Base-by-base conservation (phyloP, 1,140 invertebrate species). In the Limonius californicus region DNA sequence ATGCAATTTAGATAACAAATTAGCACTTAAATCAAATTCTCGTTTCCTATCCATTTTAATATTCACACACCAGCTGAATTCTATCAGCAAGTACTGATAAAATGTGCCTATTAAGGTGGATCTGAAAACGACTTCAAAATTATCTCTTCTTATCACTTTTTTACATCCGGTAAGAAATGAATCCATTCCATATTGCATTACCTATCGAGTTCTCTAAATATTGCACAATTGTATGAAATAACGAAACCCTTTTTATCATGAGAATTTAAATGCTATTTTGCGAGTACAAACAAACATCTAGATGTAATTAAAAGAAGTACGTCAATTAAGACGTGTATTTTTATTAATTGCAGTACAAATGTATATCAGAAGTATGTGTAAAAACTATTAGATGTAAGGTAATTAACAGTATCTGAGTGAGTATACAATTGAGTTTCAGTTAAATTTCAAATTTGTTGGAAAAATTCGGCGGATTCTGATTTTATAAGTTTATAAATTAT, bases 271-370 rank as follows among this genome's bases (percentile, higher is more conserved):
- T 71, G 69, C 60, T 68, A 65, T 65, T 70, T 68, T 69, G 68
- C 61, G 67, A 47, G 27, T 61, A 63, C 54, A 61, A 32, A 66
- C 32, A 65, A 32, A 66, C 32, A 65, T 68, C 60, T 50, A 64
- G 63, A 67, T 65, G 58, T 64, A 64, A 68, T 65, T 64, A 47
- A 68, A 30, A 20, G 11, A 55, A 63, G 35, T 68, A 60, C 70
- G 70, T 73, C 72, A 69, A 69, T 67, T 65, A 68, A 45, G 70
- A 67, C 70, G 71, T 70, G 68, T 75, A 75, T 74, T 75, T 75
- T 75, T 75, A 70, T 74, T 75, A 75, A 71, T 70, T 62, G 65
- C 66, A 75, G 73, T 75, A 75, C 73, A 75, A 75, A 75, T 69
- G 64, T 74, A 67, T 74, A 73, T 74, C 72, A 72, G 68, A 64